These are phyloP conservation scores for Caradrina kadenii DNA, from an alignment of 2,888 invertebrate genomes.

Conservation along the genomic window DNA sequence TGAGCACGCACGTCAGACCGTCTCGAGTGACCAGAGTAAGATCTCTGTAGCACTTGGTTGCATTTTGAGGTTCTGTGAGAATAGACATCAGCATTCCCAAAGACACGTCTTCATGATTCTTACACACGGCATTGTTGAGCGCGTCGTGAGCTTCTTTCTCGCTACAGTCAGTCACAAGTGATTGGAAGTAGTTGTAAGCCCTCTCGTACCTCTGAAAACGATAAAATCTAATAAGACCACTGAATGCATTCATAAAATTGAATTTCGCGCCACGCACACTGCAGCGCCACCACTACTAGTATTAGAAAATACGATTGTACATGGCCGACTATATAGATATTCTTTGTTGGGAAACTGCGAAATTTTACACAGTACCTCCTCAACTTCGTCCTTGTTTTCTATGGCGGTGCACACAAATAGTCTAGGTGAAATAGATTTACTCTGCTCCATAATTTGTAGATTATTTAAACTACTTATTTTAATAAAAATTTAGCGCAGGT, in stretches of 20 bases:
- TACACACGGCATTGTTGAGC: constrained; percentile 96
- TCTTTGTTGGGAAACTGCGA: constrained; percentile 88
- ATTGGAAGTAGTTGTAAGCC: constrained; percentile 94
- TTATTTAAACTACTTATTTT: constrained; percentile 89
- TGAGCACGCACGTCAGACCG: constrained; percentile 95
- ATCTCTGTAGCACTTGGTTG: constrained; percentile 97
- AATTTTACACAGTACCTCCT: constrained; percentile 94
- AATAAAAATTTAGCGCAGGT: constrained; percentile 90
- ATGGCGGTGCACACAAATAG: constrained; percentile 95
- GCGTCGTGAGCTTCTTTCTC: constrained; percentile 98
- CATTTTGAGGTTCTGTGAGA: constrained; percentile 95
- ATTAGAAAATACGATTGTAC: constrained; percentile 83
- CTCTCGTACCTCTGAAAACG: constrained; percentile 96
- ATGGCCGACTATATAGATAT: constrained; percentile 88
- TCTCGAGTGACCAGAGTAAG: constrained; percentile 97
- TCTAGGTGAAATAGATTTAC: constrained; percentile 92
- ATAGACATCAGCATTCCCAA: constrained; percentile 97
- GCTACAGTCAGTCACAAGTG: constrained; percentile 95
- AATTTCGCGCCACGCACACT: constrained; percentile 84
- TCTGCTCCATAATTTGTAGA: constrained; percentile 90
- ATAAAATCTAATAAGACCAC: constrained; percentile 66
- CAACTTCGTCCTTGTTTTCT: constrained; percentile 97
- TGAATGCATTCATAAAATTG: constrained; percentile 70
- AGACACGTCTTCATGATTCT: constrained; percentile 98
- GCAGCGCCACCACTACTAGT: constrained; percentile 87